Percentiles rank a stretch among this genome's conserved stretches.
Evolutionary conservation across 2,888 invertebrate species (phyloP).

Genomic region (Thecocarcelia acutangulata): DNA sequence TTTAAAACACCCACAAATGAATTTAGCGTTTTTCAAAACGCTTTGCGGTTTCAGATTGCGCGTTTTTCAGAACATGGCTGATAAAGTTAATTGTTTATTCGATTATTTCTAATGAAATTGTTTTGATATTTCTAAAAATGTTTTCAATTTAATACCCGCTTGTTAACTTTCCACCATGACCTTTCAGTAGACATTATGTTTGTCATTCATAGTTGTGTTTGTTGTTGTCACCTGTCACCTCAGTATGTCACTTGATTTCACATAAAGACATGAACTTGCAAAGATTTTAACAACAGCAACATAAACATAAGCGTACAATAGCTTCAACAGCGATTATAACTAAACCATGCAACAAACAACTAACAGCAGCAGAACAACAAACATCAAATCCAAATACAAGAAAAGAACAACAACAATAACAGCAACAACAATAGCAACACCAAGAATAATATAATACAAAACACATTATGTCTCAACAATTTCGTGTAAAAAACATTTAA

Average conservation of each 20-base stretch:
- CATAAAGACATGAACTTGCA: slow-evolving; percentile 51
- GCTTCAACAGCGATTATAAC: slow-evolving; percentile 50
- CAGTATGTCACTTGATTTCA: slow-evolving; percentile 64
- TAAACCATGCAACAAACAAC: slow-evolving; percentile 17
- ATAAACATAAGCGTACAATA: slow-evolving; percentile 41
- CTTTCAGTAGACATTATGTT: slow-evolving; percentile 34
- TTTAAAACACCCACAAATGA: too few relatives aligned
- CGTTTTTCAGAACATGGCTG: too few relatives aligned
- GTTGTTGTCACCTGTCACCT: slow-evolving; percentile 65
- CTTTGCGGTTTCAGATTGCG: too few relatives aligned
- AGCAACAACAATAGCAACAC: not conserved
- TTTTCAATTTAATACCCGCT: not conserved
- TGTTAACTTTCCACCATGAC: slow-evolving; percentile 46
- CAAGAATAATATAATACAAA: not conserved
- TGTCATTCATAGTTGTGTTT: slow-evolving; percentile 43
- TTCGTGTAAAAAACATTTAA: slow-evolving; percentile 77
- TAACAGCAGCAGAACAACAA: slow-evolving; percentile 26
- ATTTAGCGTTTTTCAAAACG: too few relatives aligned
- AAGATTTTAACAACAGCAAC: slow-evolving; percentile 55
- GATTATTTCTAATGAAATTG: not conserved
- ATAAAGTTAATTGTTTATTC: too few relatives aligned
- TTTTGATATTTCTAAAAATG: not conserved
- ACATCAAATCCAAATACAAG: slow-evolving; percentile 21
- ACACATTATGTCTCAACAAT: slow-evolving; percentile 64
- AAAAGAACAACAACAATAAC: slow-evolving; percentile 18